Evolutionary conservation across 2,888 invertebrate genomes (phyloP), one percentile per base, ranked within the genome.

Genomic region (Coremacera marginata): DNA sequence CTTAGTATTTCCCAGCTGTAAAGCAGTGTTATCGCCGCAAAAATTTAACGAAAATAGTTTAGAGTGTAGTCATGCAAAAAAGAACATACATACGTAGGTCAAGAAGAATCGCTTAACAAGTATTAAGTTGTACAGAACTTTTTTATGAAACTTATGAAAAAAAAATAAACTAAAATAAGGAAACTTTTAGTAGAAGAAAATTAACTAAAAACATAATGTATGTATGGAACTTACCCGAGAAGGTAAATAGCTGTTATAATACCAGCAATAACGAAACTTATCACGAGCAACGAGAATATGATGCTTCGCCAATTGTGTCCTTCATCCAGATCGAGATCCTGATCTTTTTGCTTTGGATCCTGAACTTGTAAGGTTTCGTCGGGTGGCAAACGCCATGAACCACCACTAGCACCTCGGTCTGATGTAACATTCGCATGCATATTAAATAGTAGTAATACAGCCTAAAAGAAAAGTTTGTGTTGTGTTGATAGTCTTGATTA

Each of bases 331-430:
- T 95, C 94, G 84, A 92, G 91, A 89, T 95, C 92, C 89, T 95
- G 95, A 88, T 94, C 93, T 90, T 96, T 96, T 90, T 93, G 92
- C 91, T 95, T 94, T 88, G 95, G 94, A 92, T 95, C 95, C 91
- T 94, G 95, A 90, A 96, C 96, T 91, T 96, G 96, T 85, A 96
- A 93, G 85, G 96, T 96, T 92, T 96, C 96, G 92, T 96, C 96
- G 89, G 95, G 95, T 90, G 95, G 95, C 90, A 96, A 92, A 91
- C 95, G 94, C 96, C 96, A 96, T 90, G 95, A 95, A 89, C 91
- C 91, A 75, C 86, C 85, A 90, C 92, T 92, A 25, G 92, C 91
- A 91, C 94, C 95, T 91, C 95, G 94, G 92, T 95, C 95, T 90
- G 95, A 92, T 91, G 94, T 93, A 90, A 94, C 94, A 93, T 94